Evolutionary conservation across 53 echinoderm and acorn worm genomes (phyloP).

Genomic region (Pentamera pediparva): DNA sequence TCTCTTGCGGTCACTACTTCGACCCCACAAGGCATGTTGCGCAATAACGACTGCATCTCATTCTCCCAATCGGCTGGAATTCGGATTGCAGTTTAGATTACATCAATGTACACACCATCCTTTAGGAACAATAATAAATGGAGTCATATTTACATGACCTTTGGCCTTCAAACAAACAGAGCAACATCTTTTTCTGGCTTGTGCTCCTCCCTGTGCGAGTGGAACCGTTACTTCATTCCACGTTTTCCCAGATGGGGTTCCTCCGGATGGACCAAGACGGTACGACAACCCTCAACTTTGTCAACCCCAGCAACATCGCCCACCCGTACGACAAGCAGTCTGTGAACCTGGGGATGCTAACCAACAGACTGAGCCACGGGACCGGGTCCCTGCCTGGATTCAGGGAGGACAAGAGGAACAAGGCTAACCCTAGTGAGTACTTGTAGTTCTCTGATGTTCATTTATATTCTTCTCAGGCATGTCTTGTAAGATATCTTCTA

Average conservation of each 20-base stretch:
- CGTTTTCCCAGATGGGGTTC: constrained; percentile 65
- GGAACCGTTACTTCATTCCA: neutral
- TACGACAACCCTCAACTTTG: constrained; percentile 76
- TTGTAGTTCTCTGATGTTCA: neutral
- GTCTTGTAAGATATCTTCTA: neutral
- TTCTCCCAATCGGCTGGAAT: no score
- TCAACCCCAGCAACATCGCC: constrained; percentile 59
- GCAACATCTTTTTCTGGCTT: no score
- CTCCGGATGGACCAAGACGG: constrained; percentile 76
- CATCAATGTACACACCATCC: no score
- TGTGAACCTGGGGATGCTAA: constrained; percentile 80
- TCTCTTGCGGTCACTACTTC: no score
- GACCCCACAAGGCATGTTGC: no score
- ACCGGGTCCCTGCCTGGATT: constrained; percentile 78
- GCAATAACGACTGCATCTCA: no score
- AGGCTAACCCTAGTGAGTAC: constrained; percentile 74
- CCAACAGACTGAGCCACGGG: constrained; percentile 65
- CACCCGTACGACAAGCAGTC: constrained; percentile 48
- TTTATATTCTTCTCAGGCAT: neutral
- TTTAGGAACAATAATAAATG: no score
- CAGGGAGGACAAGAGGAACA: constrained; percentile 90
- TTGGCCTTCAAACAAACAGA: no score
- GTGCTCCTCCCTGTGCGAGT: no score
- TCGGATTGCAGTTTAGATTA: no score
- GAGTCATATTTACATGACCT: no score